Base-by-base conservation (phyloP, 2,797 vertebrate species). In the Artibeus lituratus region DNA sequence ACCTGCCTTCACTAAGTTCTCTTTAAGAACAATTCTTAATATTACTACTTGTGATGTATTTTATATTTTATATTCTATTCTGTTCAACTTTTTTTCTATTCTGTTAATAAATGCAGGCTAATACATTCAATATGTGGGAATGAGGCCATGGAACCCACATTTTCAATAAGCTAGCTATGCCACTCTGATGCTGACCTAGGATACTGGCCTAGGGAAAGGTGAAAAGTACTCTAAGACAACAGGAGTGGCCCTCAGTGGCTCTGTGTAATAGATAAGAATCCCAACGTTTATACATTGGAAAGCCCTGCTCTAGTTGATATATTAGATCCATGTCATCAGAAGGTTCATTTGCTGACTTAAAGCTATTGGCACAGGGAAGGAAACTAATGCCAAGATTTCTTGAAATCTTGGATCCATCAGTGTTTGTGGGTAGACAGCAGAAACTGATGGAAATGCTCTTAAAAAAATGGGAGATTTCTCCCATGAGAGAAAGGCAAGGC, bases 41-140 rank as follows among this genome's bases (percentile, higher is more conserved):
- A 2, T 91, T 93, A 59, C 15, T 67, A 49, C 15, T 87, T 97
- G 65, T 74, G 22, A 55, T 67, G 5, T 10, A 59, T 44, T 53
- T 95, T 59, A 42, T 69, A 26, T 72, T 94, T 96, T 85, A 32
- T 87, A 76, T 26, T 89, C 35, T 90, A 32, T 47, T 73, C n/a
- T 22, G 0, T 77, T 70, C 16, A 74, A 37, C 9, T 53, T 6
- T 65, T 65, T 18, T 39, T 57, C 15, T 32, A 14, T n/a, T 96
- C 4, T 77, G 74, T 42, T 47, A 94, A 55, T 76, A 76, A 16
- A 26, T 59, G 1, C 44, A 55, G 16, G 59, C 10, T 16, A 78
- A 10, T 83, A 49, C 1, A 47, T 18, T 26, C 16, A 82, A 53
- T 51, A 82, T 32, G 6, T 70, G 35, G 1, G 26, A 74, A 91